Evolutionary conservation across 2,797 vertebrate genomes (phyloP).

Genomic region (Naso thynnoides): DNA sequence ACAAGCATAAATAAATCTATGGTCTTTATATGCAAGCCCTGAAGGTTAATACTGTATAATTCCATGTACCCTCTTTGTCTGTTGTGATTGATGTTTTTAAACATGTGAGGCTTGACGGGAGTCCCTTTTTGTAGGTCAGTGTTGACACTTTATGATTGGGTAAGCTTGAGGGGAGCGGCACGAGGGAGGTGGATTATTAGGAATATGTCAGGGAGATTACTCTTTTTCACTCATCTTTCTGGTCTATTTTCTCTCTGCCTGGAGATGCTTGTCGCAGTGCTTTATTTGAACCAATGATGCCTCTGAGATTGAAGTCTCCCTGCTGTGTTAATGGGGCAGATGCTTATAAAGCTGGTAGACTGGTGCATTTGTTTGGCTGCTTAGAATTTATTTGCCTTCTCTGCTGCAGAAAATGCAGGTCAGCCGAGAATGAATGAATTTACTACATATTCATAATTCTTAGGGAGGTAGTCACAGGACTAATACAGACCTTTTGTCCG

Average conservation of each 20-base stretch:
- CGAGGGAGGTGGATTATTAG: slow-evolving; percentile 86
- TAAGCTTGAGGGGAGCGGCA: slow-evolving; percentile 77
- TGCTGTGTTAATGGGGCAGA: slow-evolving; percentile 88
- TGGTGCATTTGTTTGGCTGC: slow-evolving; percentile 80
- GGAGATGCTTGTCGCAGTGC: slow-evolving; percentile 86
- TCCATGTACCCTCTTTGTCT: slow-evolving; percentile 92
- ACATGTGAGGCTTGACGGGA: slow-evolving; percentile 89
- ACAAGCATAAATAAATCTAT: slow-evolving; percentile 94
- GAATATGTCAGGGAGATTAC: slow-evolving; percentile 85
- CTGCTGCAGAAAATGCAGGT: slow-evolving; percentile 72
- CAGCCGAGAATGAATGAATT: slow-evolving; percentile 82
- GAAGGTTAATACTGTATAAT: slow-evolving; percentile 99
- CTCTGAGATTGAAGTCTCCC: slow-evolving; percentile 84
- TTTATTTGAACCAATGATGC: slow-evolving; percentile 83
- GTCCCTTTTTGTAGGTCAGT: slow-evolving; percentile 87
- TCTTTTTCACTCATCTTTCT: slow-evolving; percentile 74
- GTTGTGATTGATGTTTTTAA: slow-evolving; percentile 95
- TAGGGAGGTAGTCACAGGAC: slow-evolving; percentile 81
- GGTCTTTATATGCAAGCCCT: slow-evolving; percentile 94
- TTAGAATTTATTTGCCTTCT: slow-evolving; percentile 82
- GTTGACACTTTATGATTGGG: slow-evolving; percentile 88
- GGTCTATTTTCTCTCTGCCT: slow-evolving; percentile 70
- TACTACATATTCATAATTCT: slow-evolving; percentile 87
- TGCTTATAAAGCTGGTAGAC: slow-evolving; percentile 84
- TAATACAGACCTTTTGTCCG: slow-evolving; percentile 73